These are phyloP conservation scores for Paradisaea rubra DNA, from an alignment of 2,113 vertebrate genomes.

Conservation along the genomic window DNA sequence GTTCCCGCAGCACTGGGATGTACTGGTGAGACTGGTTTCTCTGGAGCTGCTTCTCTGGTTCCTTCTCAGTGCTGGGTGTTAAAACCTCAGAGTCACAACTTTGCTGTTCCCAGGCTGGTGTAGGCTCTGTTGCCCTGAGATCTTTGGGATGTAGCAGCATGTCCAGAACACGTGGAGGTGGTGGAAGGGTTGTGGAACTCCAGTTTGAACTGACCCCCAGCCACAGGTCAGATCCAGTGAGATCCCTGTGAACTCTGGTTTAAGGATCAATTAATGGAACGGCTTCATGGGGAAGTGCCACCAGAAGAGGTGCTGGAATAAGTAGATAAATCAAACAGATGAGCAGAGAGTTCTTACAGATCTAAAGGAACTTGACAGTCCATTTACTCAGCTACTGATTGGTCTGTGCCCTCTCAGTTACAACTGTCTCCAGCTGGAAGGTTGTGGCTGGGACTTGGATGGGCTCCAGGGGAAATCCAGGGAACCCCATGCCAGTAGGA, in stretches of 20 bases:
- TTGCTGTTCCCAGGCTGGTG: neutral
- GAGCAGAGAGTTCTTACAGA: neutral
- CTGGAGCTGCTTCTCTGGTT: neutral
- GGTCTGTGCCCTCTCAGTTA: neutral
- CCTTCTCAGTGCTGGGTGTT: neutral
- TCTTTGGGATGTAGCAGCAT: neutral
- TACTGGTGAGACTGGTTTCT: neutral
- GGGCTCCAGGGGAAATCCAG: neutral
- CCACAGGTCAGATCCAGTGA: neutral
- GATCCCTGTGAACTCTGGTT: neutral
- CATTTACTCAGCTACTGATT: neutral
- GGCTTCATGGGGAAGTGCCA: neutral
- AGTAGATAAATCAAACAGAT: neutral
- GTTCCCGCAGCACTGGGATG: neutral
- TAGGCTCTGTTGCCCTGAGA: rapidly evolving
- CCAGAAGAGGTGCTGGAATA: neutral
- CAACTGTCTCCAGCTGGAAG: neutral
- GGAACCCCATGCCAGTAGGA: neutral
- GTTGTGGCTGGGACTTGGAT: neutral
- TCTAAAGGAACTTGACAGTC: neutral
- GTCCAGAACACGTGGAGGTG: neutral
- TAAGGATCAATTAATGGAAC: neutral
- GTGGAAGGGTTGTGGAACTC: neutral
- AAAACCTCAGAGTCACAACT: neutral
- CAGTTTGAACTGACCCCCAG: neutral